Percentiles rank a stretch among this genome's conserved stretches.
Evolutionary conservation across 2,888 invertebrate genomes (phyloP).

Genomic region (Eretmocerus hayati): DNA sequence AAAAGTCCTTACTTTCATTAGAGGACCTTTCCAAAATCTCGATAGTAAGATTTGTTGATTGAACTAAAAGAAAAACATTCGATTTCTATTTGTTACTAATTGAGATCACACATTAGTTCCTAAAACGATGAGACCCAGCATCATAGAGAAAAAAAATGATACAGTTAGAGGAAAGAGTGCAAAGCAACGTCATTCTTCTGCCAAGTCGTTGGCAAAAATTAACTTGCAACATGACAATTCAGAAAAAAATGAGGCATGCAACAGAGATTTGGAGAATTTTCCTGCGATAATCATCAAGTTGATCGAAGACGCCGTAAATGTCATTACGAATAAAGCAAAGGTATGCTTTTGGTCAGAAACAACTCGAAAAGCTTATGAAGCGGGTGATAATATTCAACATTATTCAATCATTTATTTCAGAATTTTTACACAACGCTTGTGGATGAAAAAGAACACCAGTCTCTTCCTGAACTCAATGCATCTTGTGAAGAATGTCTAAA

Average conservation of each 20-base stretch:
- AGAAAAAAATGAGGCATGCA: no score
- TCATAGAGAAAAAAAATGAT: no score
- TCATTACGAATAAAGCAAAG: constrained; percentile 8
- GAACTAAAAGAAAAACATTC: no score
- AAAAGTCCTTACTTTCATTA: constrained; percentile 5
- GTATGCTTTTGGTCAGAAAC: no score
- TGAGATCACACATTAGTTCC: no score
- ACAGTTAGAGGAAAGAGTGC: not conserved
- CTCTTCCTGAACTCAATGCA: constrained; percentile 6
- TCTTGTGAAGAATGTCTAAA: constrained; percentile 12
- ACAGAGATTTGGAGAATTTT: no score
- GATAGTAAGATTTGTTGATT: constrained; percentile 8
- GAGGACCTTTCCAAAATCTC: constrained; percentile 13
- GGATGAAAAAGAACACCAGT: constrained; percentile 3
- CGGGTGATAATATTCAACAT: not conserved
- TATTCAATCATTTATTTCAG: constrained; percentile 1
- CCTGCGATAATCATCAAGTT: constrained; percentile 8
- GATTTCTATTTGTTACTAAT: no score
- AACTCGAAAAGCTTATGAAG: not conserved
- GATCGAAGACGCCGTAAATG: constrained; percentile 9
- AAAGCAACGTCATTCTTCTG: not conserved
- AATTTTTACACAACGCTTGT: constrained; percentile 6
- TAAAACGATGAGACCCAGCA: no score
- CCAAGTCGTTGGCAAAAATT: no score
- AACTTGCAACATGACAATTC: no score